phyloP scores from a whole-genome alignment of 1,140 invertebrate genomes.

The Aradophagus sp. region DNA sequence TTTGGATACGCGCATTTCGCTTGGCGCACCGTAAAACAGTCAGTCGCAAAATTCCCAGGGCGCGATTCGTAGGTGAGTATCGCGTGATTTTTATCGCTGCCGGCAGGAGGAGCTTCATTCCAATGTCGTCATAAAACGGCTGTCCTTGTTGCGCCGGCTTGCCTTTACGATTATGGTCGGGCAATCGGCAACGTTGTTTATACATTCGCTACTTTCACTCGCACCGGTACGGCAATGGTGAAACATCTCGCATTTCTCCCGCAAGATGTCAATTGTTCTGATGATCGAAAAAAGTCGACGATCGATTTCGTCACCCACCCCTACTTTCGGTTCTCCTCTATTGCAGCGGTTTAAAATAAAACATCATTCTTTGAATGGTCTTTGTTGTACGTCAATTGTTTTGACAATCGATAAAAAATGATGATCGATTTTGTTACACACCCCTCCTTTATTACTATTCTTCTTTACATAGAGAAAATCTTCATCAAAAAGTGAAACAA shows the following conservation, averaged over 20 bases:
- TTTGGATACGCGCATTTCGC: constrained; percentile 1
- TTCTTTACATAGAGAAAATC: no score
- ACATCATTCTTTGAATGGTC: no score
- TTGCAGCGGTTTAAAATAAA: no score
- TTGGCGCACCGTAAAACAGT: constrained; percentile 40
- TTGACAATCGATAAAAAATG: no score
- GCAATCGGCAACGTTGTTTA: constrained; percentile 52
- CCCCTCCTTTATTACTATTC: no score
- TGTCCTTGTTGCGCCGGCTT: constrained; percentile 26
- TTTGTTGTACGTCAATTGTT: no score
- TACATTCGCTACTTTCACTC: constrained; percentile 56
- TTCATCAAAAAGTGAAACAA: no score
- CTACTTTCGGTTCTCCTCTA: no score
- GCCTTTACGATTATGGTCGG: constrained; percentile 52
- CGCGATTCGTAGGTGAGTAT: constrained; percentile 38
- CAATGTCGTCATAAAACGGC: constrained; percentile 25
- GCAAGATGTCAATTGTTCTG: constrained; percentile 34
- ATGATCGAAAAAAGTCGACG: neutral
- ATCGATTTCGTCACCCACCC: no score
- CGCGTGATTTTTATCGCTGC: constrained; percentile 42
- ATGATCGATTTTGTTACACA: no score
- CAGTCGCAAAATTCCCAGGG: constrained; percentile 25
- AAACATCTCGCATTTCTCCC: constrained; percentile 42
- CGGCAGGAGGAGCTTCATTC: constrained; percentile 30
- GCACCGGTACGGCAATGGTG: constrained; percentile 29